Base-by-base conservation (phyloP, 2,888 invertebrate species). In the Nemurella pictetii region DNA sequence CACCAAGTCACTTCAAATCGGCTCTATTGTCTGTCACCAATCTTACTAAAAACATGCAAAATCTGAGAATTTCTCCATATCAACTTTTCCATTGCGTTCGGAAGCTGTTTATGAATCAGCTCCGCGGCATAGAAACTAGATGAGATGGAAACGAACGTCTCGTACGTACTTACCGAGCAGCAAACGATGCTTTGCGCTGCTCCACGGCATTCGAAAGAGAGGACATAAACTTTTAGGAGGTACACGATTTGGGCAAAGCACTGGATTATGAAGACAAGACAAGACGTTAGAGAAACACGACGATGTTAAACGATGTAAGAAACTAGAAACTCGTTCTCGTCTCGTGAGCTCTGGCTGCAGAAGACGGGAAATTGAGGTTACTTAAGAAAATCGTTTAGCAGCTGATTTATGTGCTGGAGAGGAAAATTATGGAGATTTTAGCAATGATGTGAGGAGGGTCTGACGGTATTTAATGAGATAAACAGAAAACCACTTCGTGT, bases 161-260 rank as follows among this genome's bases (percentile, higher is more conserved):
- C 55, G 55, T 12, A 20, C 75, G 5, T 75, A 26, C 27, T 9
- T 7, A 3, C 3, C 3, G 12, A 26, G 2, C 75, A 9, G 75
- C 75, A 75, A 75, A 75, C 75, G 75, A 75, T 7, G 27, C 27
- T 25, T 73, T 4, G 5, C 73, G 4, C 3, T n/a, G 12, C n/a
- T 9, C 75, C 9, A 75, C 3, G 75, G 12, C 75, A n/a, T 75
- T 75, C 75, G 28, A 75, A 3, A n/a, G 26, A 3, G 27, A 75
- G 75, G 75, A n/a, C 28, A 75, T 75, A 25, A 75, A 75, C 27
- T 75, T 75, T 75, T 75, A 75, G 75, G 75, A 75, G 75, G 27
- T 75, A 75, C 55, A 55, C 26, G 75, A 75, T 75, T 75, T 75
- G 27, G 75, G 75, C 28, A 75, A 75, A 75, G 75, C 55, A 12